phyloP scores from a whole-genome alignment of 2,113 vertebrate genomes.

The Hippopotamus amphibius region DNA sequence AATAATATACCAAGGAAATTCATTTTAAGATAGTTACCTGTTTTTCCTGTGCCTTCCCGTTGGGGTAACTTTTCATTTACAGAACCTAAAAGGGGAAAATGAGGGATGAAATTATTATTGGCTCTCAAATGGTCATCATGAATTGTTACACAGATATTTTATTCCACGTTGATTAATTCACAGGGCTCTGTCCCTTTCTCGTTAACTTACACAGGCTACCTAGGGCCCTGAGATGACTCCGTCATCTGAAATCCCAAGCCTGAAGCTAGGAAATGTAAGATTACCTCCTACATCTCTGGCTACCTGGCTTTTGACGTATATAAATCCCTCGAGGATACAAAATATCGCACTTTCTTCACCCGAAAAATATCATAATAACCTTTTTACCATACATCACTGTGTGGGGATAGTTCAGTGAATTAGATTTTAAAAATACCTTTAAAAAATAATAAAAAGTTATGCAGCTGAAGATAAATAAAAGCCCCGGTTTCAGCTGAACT shows the following conservation, averaged over 20 bases:
- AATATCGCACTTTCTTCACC: rapidly evolving
- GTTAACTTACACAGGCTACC: rapidly evolving
- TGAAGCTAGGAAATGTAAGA: rapidly evolving
- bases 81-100: slow-evolving; percentile 88
- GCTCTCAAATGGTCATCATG: background rate
- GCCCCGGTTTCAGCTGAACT: background rate
- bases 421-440: background rate
- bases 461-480: background rate
- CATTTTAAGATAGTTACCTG: slow-evolving; percentile 91
- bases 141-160: rapidly evolving
- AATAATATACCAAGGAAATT: rapidly evolving
- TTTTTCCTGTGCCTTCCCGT: slow-evolving; percentile 93
- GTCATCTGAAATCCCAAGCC: rapidly evolving
- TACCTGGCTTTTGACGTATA: rapidly evolving
- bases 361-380: rapidly evolving
- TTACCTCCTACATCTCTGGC: rapidly evolving
- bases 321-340: background rate
- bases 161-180: rapidly evolving
- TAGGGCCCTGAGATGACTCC: rapidly evolving
- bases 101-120: background rate
- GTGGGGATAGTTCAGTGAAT: background rate
- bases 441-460: background rate
- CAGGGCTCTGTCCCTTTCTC: background rate
- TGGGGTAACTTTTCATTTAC: slow-evolving; percentile 91
- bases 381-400: rapidly evolving